Evolutionary conservation across 2,113 vertebrate species (phyloP).

Genomic region (Dendropsophus ebraccatus): DNA sequence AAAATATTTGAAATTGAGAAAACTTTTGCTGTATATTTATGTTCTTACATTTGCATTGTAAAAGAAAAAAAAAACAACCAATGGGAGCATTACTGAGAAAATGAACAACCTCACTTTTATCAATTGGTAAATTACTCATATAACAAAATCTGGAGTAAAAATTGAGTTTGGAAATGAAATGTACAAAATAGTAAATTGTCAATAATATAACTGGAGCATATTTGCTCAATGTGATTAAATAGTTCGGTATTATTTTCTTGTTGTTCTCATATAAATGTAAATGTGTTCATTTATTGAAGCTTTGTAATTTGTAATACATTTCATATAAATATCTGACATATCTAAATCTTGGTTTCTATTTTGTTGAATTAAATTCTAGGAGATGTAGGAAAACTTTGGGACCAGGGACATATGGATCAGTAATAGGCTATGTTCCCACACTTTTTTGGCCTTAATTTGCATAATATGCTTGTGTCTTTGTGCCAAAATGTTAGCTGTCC

Average conservation of each 20-base stretch:
- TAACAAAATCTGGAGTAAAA: neutral
- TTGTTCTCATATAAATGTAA: neutral
- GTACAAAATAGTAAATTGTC: neutral
- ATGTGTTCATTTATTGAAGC: neutral
- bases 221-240: neutral
- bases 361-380: no score
- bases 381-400: no score
- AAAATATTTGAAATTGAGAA: no score
- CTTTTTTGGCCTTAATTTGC: no score
- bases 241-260: neutral
- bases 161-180: neutral
- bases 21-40: no score
- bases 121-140: neutral
- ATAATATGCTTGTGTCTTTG: no score
- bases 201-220: neutral
- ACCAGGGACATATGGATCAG: no score
- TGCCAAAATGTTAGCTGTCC: no score
- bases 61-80: no score
- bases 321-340: neutral
- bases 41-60: no score
- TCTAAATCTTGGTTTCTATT: no score
- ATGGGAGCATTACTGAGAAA: neutral
- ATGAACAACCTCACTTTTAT: neutral
- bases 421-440: no score
- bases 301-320: neutral